A percentile compares a stretch with the other conserved stretches of the same genome.
Evolutionary conservation across 37 sponge, comb jelly and placozoan species (phyloP).

Genomic region (Halichondria panicea): DNA sequence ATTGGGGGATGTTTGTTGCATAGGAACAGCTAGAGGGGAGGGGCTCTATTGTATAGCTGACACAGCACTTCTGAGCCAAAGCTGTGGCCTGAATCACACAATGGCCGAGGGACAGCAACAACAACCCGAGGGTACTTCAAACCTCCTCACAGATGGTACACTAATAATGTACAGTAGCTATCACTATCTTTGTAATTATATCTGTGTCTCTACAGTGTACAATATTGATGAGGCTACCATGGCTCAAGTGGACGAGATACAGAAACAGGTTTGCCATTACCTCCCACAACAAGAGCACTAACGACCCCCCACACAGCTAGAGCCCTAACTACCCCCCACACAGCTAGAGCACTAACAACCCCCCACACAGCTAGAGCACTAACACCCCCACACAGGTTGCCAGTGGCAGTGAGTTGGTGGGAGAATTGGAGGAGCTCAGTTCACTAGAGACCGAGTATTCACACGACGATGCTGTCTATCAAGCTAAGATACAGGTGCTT

Average conservation of each 20-base stretch:
- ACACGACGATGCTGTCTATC: slow-evolving; percentile 71
- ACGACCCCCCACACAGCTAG: neutral
- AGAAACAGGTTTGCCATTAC: slow-evolving; percentile 68
- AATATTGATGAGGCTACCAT: slow-evolving; percentile 78
- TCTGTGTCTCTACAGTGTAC: too few relatives aligned
- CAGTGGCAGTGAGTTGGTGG: slow-evolving; percentile 58
- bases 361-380: neutral
- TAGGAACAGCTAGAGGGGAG: too few relatives aligned
- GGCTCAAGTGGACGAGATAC: slow-evolving; percentile 77
- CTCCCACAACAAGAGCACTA: neutral
- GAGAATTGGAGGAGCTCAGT: slow-evolving; percentile 68
- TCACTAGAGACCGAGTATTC: slow-evolving; percentile 61
- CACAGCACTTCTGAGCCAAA: too few relatives aligned
- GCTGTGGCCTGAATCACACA: too few relatives aligned
- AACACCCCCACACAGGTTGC: slow-evolving; percentile 38
- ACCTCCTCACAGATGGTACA: too few relatives aligned
- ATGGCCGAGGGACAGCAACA: too few relatives aligned
- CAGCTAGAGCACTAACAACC: neutral
- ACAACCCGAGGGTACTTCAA: too few relatives aligned
- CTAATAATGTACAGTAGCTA: too few relatives aligned
- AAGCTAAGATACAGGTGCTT: slow-evolving; percentile 77
- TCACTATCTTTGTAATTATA: too few relatives aligned
- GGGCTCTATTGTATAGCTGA: too few relatives aligned
- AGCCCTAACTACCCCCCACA: neutral
- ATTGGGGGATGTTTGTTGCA: too few relatives aligned